These are phyloP conservation scores for Calliopsis andreniformis DNA, from an alignment of 1,140 invertebrate species.

Conservation along the genomic window DNA sequence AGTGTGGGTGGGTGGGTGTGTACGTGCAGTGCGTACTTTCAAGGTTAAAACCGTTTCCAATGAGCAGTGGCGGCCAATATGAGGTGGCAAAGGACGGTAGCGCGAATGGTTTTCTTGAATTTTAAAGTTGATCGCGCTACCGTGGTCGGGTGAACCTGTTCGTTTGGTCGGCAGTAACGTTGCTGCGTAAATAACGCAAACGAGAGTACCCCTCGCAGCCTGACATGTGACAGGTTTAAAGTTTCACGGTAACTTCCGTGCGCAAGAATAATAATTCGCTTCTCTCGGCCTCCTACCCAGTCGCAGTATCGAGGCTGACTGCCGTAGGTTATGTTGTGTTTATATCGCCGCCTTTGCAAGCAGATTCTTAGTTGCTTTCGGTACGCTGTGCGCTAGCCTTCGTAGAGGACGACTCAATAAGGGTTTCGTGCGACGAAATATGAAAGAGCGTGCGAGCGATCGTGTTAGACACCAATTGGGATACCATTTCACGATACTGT, in stretches of 20 bases:
- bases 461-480: slow-evolving; percentile 15
- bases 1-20: not conserved
- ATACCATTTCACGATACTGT: slow-evolving; percentile 23
- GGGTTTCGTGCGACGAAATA: slow-evolving; percentile 38
- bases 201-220: not conserved
- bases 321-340: slow-evolving; percentile 60
- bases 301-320: not conserved
- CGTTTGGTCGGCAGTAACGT: not conserved
- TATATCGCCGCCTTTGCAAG: slow-evolving; percentile 11
- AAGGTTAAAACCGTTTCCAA: slow-evolving; percentile 39
- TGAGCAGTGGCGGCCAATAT: not conserved
- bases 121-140: slow-evolving; percentile 18
- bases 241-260: slow-evolving; percentile 46
- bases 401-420: not conserved
- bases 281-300: slow-evolving; percentile 1
- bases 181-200: slow-evolving; percentile 41
- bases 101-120: slow-evolving; percentile 8
- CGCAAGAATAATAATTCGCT: slow-evolving; percentile 23
- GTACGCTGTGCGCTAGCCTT: not conserved
- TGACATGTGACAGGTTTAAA: slow-evolving; percentile 60
- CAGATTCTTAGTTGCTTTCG: not conserved
- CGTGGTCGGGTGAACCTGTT: not conserved
- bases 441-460: slow-evolving; percentile 25
- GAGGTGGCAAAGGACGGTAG: not conserved
- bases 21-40: slow-evolving; percentile 1